Percentiles rank a stretch among this genome's conserved stretches.
Evolutionary conservation across 2,888 invertebrate genomes (phyloP).

Genomic region (Aphodius sticticus): DNA sequence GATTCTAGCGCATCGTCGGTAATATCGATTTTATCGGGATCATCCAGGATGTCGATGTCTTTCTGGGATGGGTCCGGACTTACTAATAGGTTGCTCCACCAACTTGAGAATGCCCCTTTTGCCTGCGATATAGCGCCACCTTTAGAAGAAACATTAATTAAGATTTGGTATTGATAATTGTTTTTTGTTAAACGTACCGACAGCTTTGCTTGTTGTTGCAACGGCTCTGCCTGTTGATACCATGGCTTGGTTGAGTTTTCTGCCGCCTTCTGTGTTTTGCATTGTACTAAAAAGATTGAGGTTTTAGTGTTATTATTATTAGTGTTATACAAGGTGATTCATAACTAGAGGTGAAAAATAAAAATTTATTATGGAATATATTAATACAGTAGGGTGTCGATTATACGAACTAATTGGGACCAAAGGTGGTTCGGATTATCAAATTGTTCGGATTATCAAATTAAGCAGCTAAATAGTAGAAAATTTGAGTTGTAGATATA

Average conservation of each 20-base stretch:
- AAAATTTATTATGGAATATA: too few species aligned
- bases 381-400: too few species aligned
- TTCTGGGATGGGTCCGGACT: slow-evolving; percentile 58
- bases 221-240: slow-evolving; percentile 91
- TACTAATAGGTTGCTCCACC: slow-evolving; percentile 80
- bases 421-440: too few species aligned
- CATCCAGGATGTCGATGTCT: slow-evolving; percentile 45
- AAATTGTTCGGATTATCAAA: too few species aligned
- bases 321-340: too few species aligned
- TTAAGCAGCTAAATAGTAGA: too few species aligned
- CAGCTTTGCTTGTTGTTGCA: slow-evolving; percentile 77
- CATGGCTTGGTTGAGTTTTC: slow-evolving; percentile 93
- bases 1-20: slow-evolving; percentile 30
- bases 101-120: slow-evolving; percentile 84
- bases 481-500: too few species aligned
- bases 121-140: slow-evolving; percentile 90
- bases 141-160: slow-evolving; percentile 44
- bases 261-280: slow-evolving; percentile 92
- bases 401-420: too few species aligned
- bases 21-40: slow-evolving; percentile 34
- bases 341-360: too few species aligned
- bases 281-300: slow-evolving; percentile 74
- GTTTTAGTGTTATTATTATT: neutral
- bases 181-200: slow-evolving; percentile 62
- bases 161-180: slow-evolving; percentile 11